Conservation (phyloP, 1,140 invertebrate genomes). For the Agrilus planipennis region DNA sequence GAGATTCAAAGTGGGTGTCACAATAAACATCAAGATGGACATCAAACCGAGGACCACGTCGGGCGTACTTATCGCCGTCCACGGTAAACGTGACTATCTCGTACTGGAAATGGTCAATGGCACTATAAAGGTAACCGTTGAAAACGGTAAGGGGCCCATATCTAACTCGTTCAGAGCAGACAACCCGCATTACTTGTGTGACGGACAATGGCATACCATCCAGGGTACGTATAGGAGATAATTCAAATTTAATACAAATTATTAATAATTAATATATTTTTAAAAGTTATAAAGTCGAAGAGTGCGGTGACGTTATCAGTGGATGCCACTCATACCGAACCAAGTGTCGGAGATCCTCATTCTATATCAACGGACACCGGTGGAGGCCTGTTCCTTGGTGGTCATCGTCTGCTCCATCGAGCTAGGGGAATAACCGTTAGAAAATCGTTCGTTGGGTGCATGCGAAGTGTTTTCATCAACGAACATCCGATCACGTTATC, state of each 20-base stretch:
- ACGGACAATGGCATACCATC: constrained; percentile 89
- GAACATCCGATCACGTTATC: constrained; percentile 45
- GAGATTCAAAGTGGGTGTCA: constrained; percentile 50
- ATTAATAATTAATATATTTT: neutral
- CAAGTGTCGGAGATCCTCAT: constrained; percentile 52
- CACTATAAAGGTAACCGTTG: constrained; percentile 65
- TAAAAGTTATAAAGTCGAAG: constrained; percentile 65
- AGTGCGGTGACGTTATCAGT: constrained; percentile 72
- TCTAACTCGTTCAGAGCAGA: constrained; percentile 58
- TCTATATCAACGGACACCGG: constrained; percentile 63
- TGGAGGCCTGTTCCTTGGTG: constrained; percentile 80
- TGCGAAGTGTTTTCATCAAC: constrained; percentile 58
- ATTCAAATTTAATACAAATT: neutral
- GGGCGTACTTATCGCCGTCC: constrained; percentile 72
- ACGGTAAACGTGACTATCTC: constrained; percentile 69
- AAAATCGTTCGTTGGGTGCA: constrained; percentile 72
- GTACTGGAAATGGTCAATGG: constrained; percentile 83
- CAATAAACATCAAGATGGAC: constrained; percentile 72
- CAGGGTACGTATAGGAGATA: constrained; percentile 46
- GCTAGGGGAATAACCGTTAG: constrained; percentile 44
- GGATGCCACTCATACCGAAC: constrained; percentile 55
- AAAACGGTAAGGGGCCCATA: constrained; percentile 73
- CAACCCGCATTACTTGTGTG: constrained; percentile 66
- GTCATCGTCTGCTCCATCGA: constrained; percentile 52
- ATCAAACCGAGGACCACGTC: constrained; percentile 75